These are phyloP conservation scores for Chitala chitala DNA, from an alignment of 2,113 vertebrate genomes.

Conservation along the genomic window DNA sequence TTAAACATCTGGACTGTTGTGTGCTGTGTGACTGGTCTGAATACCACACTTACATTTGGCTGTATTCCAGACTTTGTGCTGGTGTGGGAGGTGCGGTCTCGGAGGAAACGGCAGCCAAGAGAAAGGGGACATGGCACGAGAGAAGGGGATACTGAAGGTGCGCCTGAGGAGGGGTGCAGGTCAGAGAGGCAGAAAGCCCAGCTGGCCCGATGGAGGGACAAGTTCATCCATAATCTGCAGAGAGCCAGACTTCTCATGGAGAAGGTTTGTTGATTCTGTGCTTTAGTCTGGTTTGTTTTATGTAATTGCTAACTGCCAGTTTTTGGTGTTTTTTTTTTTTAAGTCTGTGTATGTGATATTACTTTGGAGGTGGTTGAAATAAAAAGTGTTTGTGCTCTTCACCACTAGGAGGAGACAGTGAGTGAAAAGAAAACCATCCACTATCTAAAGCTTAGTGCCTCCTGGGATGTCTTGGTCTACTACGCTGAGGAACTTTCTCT, in stretches of 20 bases:
- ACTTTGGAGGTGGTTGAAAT: no score
- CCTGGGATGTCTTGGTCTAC: constrained; percentile 61
- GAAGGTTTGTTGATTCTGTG: constrained; percentile 46
- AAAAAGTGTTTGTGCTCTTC: no score
- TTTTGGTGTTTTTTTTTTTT: background rate
- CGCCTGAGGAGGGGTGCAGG: constrained; percentile 45
- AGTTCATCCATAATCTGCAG: constrained; percentile 58
- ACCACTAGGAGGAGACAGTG: constrained; percentile 62
- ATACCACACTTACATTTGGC: background rate
- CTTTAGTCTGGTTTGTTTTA: background rate
- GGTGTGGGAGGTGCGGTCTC: constrained; percentile 64
- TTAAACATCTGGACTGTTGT: background rate
- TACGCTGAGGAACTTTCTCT: constrained; percentile 63
- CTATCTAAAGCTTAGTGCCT: constrained; percentile 62
- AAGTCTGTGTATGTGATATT: background rate
- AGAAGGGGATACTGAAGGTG: background rate
- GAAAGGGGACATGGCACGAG: constrained; percentile 23
- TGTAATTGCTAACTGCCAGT: background rate
- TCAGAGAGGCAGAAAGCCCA: constrained; percentile 52
- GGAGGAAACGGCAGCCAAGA: constrained; percentile 47
- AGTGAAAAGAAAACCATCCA: constrained; percentile 60
- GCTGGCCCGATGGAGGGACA: constrained; percentile 54
- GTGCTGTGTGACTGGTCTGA: background rate
- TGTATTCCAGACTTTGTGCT: constrained; percentile 61
- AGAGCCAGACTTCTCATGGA: constrained; percentile 58